Base-by-base conservation (phyloP, 2,113 vertebrate genomes). In the Caloenas nicobarica region DNA sequence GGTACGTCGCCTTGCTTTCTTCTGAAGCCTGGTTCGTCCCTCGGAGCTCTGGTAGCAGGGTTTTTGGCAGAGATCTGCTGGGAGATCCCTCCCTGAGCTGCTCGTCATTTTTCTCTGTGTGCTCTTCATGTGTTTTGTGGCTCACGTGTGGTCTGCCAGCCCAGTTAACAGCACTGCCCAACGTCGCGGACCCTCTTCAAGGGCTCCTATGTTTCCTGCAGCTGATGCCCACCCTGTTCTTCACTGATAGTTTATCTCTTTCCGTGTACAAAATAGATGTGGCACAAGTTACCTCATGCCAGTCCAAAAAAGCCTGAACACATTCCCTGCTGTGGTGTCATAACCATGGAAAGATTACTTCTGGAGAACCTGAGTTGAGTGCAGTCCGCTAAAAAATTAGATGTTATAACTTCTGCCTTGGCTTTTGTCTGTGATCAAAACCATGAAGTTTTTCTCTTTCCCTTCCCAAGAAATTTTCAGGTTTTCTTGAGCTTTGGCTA, bases 1-100 rank as follows among this genome's bases (percentile, higher is more conserved):
- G 98, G 98, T 98, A 97, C 1, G 84, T 78, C 16, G 18, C 21
- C 33, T 1, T 60, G 31, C 66, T 38, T 60, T 10, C 38, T 58
- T 58, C 48, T 44, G 44, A 26, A 68, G 19, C 28, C 68, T 71
- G 25, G 6, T 8, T 68, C 24, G 53, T 21, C 33, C 2, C 42
- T 15, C n/a, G 5, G 29, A 44, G 58, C 56, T 57, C 33, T 10
- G 26, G 46, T 13, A 68, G 78, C 40, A 58, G 78, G 57, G 4
- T 5, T 71, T 66, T 53, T 40, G 64, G 58, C 85, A 70, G 56
- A 33, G 25, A 2, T 56, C 26, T 74, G 61, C 74, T 85, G 53
- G 3, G 33, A 72, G 42, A 22, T n/a, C 13, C 24, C 48, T 84
- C 51, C 50, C 81, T 11, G 56, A 46, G 79, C 10, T 76, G 77